phyloP scores from a whole-genome alignment of 2,797 vertebrate species.

The Sternotherus odoratus region DNA sequence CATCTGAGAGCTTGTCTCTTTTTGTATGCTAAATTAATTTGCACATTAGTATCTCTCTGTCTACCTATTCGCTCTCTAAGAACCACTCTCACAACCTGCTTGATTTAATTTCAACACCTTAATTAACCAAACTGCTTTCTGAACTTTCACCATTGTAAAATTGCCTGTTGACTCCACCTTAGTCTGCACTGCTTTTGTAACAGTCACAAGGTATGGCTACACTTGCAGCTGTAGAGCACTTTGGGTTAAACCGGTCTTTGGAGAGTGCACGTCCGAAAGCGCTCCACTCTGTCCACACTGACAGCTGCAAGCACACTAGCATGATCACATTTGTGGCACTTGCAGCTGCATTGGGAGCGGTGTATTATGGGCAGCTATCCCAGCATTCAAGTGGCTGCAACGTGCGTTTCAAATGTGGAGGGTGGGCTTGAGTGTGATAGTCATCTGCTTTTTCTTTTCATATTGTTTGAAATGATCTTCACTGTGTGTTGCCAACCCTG shows the following conservation, averaged over 20 bases:
- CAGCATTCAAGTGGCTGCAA: no score
- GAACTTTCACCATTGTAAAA: neutral
- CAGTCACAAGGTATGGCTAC: neutral
- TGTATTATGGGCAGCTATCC: no score
- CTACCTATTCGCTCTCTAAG: neutral
- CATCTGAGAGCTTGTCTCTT: no score
- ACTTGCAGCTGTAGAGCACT: no score
- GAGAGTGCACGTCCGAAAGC: no score
- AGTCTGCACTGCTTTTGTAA: neutral
- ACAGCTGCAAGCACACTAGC: no score
- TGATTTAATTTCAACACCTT: neutral
- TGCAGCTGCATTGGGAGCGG: no score
- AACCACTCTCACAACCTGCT: neutral
- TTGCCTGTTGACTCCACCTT: neutral
- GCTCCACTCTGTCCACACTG: no score
- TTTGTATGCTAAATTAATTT: neutral
- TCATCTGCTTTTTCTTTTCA: neutral
- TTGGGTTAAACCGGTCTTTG: no score
- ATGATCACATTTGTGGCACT: no score
- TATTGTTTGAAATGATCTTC: constrained; percentile 34
- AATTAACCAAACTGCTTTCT: neutral
- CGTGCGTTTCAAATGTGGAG: no score
- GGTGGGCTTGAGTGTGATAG: no score
- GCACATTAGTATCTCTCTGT: neutral
- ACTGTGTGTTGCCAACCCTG: neutral